Evolutionary conservation across 64 coral and sea anemone species (phyloP).

Genomic region (Montipora capricornis): DNA sequence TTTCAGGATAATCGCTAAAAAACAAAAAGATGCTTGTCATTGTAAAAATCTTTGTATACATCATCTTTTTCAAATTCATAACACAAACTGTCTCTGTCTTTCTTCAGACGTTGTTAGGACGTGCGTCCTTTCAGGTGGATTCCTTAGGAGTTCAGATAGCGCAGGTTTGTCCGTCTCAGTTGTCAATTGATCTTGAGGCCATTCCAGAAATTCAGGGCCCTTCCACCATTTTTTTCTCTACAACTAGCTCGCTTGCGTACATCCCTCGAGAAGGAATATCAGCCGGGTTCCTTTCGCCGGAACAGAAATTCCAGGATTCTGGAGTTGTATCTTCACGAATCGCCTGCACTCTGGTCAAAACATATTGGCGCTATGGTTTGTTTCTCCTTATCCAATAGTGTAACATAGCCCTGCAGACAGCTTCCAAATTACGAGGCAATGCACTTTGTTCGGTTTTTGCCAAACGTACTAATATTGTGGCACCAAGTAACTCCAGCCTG

Average conservation of each 20-base stretch:
- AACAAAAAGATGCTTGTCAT: too few species aligned
- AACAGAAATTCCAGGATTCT: neutral
- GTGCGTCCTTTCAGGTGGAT: neutral
- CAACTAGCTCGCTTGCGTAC: neutral
- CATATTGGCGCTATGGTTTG: constrained; percentile 5
- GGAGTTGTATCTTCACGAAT: neutral
- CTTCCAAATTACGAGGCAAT: too few species aligned
- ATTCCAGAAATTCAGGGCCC: constrained; percentile 14
- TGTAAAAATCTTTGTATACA: too few species aligned
- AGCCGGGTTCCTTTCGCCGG: neutral
- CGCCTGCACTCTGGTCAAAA: neutral
- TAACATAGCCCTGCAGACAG: neutral
- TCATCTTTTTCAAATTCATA: too few species aligned
- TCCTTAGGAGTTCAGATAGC: neutral
- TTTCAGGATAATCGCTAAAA: too few species aligned
- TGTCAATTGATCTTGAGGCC: neutral
- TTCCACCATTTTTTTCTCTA: neutral
- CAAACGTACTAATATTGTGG: too few species aligned
- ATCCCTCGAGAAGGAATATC: neutral
- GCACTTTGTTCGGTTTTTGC: too few species aligned
- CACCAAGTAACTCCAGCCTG: too few species aligned
- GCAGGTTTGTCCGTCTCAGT: neutral
- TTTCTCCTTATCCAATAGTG: neutral
- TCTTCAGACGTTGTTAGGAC: too few species aligned
- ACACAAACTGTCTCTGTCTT: too few species aligned